phyloP scores from a whole-genome alignment of 2,113 vertebrate genomes.

The Canis aureus region DNA sequence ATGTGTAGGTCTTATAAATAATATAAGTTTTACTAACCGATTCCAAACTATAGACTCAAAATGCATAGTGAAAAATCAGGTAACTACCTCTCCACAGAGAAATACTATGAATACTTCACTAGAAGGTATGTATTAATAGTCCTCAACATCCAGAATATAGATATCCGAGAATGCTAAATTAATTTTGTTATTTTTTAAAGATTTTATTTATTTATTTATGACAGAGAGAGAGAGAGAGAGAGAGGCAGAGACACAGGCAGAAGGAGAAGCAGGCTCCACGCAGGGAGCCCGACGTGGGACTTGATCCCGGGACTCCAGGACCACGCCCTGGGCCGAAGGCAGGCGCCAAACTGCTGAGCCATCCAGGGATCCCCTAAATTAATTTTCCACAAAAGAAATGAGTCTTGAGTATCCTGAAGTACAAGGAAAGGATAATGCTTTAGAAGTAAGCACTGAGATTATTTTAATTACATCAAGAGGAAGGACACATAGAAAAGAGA shows the following conservation, averaged over 20 bases:
- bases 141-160: not conserved
- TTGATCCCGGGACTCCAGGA: too few relatives aligned
- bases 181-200: not conserved
- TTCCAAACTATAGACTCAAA: not conserved
- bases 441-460: not conserved
- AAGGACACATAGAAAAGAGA: not conserved
- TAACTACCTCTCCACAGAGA: not conserved
- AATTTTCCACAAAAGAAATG: not conserved
- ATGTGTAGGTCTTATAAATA: not conserved
- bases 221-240: too few relatives aligned
- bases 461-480: not conserved
- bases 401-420: not conserved
- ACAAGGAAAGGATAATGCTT: not conserved
- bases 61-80: not conserved
- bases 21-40: not conserved
- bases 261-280: too few relatives aligned
- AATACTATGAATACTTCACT: slow-evolving; percentile 11
- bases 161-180: not conserved
- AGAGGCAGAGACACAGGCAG: too few relatives aligned
- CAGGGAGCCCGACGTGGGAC: too few relatives aligned
- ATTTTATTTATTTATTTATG: too few relatives aligned
- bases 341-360: too few relatives aligned
- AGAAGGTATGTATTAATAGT: not conserved
- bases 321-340: too few relatives aligned
- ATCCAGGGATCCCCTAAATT: too few relatives aligned